Evolutionary conservation across 2,113 vertebrate species (phyloP).

Genomic region (Alligator mississippiensis): DNA sequence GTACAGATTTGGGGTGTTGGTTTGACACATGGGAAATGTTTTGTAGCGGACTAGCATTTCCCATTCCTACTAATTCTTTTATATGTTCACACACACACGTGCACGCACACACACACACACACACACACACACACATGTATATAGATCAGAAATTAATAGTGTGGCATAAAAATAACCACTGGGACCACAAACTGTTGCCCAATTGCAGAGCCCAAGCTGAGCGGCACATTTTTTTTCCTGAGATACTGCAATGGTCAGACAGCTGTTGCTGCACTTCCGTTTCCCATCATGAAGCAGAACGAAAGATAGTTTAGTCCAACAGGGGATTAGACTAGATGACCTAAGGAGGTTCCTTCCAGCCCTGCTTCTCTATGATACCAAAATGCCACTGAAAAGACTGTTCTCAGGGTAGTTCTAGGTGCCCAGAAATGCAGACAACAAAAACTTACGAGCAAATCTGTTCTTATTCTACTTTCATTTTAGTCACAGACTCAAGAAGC

Average conservation of each 20-base stretch:
- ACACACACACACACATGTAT: no score
- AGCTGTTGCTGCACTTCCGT: background rate
- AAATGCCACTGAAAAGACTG: conserved; percentile 15
- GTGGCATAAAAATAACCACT: background rate
- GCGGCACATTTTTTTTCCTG: background rate
- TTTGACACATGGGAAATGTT: background rate
- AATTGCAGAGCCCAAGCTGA: background rate
- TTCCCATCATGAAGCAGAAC: conserved; percentile 8
- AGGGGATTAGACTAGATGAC: no score
- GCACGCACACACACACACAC: no score
- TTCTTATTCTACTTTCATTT: conserved; percentile 6
- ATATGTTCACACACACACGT: no score
- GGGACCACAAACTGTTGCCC: background rate
- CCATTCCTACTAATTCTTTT: background rate
- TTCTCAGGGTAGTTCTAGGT: background rate
- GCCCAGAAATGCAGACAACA: background rate
- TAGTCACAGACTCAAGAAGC: conserved; percentile 46
- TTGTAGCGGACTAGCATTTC: background rate
- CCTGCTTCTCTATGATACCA: background rate
- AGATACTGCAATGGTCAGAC: background rate
- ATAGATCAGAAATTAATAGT: background rate
- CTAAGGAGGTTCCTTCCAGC: no score
- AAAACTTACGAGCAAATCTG: background rate
- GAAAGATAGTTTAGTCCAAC: background rate
- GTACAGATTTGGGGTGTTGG: background rate